phyloP scores from a whole-genome alignment of 2,113 vertebrate genomes.

The Macaca fascicularis region DNA sequence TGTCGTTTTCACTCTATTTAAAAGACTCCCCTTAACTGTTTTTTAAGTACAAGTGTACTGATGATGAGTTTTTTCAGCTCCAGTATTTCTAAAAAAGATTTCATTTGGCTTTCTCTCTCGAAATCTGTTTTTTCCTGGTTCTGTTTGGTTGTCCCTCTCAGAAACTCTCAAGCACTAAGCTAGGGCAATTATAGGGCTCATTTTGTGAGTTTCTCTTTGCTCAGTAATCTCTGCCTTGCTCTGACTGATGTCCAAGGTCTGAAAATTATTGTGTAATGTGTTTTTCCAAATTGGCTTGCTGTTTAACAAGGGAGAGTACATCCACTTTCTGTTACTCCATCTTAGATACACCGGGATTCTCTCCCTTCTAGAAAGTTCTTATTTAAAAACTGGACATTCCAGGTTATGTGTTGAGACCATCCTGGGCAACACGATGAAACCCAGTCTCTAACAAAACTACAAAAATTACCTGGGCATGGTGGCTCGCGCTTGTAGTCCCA shows the following conservation, averaged over 20 bases:
- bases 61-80: background rate
- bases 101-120: background rate
- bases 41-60: background rate
- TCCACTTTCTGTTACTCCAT: background rate
- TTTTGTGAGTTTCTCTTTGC: background rate
- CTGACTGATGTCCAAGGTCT: background rate
- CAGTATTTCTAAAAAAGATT: background rate
- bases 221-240: background rate
- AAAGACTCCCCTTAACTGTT: background rate
- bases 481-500: too few species aligned
- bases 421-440: too few species aligned
- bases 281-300: background rate
- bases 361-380: background rate
- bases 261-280: background rate
- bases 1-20: background rate
- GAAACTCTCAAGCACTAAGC: background rate
- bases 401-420: background rate
- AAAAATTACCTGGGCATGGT: too few species aligned
- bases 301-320: background rate
- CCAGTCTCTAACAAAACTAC: too few species aligned
- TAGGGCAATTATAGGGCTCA: background rate
- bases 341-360: background rate
- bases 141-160: background rate
- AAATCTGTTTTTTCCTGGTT: background rate
- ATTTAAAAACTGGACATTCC: background rate